These are phyloP conservation scores for Cantharis rufa DNA, from an alignment of 2,888 invertebrate genomes.

Conservation along the genomic window DNA sequence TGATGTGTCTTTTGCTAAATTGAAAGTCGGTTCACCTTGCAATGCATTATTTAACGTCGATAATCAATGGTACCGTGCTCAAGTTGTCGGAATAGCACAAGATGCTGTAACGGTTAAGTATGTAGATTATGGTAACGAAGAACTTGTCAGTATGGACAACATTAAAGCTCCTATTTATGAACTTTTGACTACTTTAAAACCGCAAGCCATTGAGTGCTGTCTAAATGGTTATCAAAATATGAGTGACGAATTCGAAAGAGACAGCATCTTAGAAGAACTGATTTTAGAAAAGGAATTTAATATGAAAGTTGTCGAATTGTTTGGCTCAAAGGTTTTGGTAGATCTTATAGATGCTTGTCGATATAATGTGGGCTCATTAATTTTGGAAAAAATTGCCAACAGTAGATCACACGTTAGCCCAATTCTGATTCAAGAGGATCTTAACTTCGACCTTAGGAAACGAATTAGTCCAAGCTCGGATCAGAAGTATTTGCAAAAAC, in stretches of 20 bases:
- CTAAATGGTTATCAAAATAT: slow-evolving; percentile 67
- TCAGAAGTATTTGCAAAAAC: not conserved
- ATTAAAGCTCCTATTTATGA: slow-evolving; percentile 69
- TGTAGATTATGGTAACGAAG: slow-evolving; percentile 95
- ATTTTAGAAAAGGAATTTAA: slow-evolving; percentile 67
- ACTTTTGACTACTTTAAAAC: slow-evolving; percentile 64
- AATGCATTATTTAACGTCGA: slow-evolving; percentile 81
- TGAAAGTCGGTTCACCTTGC: slow-evolving; percentile 68
- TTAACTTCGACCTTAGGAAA: slow-evolving; percentile 46
- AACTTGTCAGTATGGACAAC: slow-evolving; percentile 66
- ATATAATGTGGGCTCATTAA: slow-evolving; percentile 51
- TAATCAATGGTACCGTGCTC: slow-evolving; percentile 89
- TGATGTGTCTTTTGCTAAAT: slow-evolving; percentile 46
- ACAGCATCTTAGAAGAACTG: slow-evolving; percentile 69
- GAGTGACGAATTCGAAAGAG: slow-evolving; percentile 61
- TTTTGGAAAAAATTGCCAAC: slow-evolving; percentile 50
- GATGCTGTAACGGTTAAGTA: slow-evolving; percentile 69
- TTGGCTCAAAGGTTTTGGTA: slow-evolving; percentile 63
- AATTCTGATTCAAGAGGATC: slow-evolving; percentile 49
- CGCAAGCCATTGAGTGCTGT: slow-evolving; percentile 78
- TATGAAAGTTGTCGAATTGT: slow-evolving; percentile 62
- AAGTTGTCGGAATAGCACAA: slow-evolving; percentile 61
- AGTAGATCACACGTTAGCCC: slow-evolving; percentile 49
- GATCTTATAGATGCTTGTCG: slow-evolving; percentile 63
- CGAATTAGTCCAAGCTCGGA: slow-evolving; percentile 18